phyloP scores from a whole-genome alignment of 2,888 invertebrate genomes.

The Chrysopilus asiliformis region DNA sequence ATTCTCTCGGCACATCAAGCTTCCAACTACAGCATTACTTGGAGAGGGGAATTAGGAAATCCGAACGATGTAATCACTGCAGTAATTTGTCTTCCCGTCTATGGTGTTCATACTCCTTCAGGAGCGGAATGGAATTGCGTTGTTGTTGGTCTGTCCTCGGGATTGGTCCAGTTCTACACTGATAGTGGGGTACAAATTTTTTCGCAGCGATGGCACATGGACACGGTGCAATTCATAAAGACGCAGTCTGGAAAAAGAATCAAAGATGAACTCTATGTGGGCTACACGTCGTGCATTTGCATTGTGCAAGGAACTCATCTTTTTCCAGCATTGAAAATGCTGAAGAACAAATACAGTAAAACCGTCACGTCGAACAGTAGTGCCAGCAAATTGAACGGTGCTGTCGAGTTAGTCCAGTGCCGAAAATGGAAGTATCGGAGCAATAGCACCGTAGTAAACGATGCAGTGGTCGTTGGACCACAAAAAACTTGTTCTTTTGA shows the following conservation, averaged over 20 bases:
- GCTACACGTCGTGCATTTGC: constrained; percentile 56
- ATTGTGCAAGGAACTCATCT: constrained; percentile 56
- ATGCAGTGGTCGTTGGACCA: constrained; percentile 59
- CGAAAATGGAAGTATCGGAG: constrained; percentile 81
- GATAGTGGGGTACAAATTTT: constrained; percentile 72
- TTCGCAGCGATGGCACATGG: constrained; percentile 73
- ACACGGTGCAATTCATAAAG: constrained; percentile 63
- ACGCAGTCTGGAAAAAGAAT: constrained; percentile 45
- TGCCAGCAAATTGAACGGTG: too few relatives aligned
- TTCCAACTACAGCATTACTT: constrained; percentile 42
- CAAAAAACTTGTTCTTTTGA: constrained; percentile 56
- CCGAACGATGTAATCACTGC: constrained; percentile 39
- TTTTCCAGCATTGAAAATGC: constrained; percentile 59
- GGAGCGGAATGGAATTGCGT: constrained; percentile 87
- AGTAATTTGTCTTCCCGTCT: constrained; percentile 39
- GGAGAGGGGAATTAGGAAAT: constrained; percentile 42
- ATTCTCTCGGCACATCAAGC: constrained; percentile 54
- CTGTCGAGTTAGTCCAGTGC: too few relatives aligned
- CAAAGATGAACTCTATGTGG: constrained; percentile 39
- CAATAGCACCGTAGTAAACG: constrained; percentile 61
- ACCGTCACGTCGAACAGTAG: constrained; percentile 27
- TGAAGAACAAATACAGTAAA: constrained; percentile 56
- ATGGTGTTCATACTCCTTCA: constrained; percentile 38
- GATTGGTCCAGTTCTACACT: constrained; percentile 75
- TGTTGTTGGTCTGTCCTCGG: constrained; percentile 72